phyloP scores from a whole-genome alignment of 2,797 vertebrate species.

The Anniella stebbinsi region DNA sequence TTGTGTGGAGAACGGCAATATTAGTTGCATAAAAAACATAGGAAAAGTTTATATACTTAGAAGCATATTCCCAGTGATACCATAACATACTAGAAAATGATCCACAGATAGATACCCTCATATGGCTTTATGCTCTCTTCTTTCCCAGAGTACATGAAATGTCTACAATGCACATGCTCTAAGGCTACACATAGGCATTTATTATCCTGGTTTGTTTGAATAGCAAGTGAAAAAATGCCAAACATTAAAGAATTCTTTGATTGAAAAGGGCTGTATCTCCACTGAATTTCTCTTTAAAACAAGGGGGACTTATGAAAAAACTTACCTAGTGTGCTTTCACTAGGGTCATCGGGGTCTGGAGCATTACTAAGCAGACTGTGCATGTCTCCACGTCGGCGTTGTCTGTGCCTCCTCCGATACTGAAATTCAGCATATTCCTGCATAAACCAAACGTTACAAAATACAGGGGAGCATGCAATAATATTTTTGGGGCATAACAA shows the following conservation, averaged over 20 bases:
- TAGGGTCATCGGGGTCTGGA: conserved; percentile 89
- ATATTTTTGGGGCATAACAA: conserved; percentile 72
- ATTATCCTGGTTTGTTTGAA: too few species aligned
- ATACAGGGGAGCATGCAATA: conserved; percentile 82
- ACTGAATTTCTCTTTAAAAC: conserved; percentile 13
- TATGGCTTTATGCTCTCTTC: neutral
- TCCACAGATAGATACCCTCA: neutral
- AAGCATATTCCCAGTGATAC: neutral
- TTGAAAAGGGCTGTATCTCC: neutral
- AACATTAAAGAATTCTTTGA: neutral
- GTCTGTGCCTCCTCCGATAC: conserved; percentile 94
- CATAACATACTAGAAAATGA: neutral
- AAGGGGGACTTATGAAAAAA: conserved; percentile 2
- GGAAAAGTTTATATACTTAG: neutral
- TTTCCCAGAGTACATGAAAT: too few species aligned
- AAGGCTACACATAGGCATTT: neutral
- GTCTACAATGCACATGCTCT: neutral
- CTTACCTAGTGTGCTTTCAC: conserved; percentile 88
- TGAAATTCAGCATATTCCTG: conserved; percentile 99
- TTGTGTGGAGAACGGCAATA: neutral
- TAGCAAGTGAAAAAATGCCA: too few species aligned
- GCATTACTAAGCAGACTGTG: conserved; percentile 92
- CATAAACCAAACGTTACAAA: conserved; percentile 83
- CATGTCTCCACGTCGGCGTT: conserved; percentile 92
- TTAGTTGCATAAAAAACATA: neutral